phyloP scores from a whole-genome alignment of 1,140 invertebrate species.

The Lamellibrachia luymesi region DNA sequence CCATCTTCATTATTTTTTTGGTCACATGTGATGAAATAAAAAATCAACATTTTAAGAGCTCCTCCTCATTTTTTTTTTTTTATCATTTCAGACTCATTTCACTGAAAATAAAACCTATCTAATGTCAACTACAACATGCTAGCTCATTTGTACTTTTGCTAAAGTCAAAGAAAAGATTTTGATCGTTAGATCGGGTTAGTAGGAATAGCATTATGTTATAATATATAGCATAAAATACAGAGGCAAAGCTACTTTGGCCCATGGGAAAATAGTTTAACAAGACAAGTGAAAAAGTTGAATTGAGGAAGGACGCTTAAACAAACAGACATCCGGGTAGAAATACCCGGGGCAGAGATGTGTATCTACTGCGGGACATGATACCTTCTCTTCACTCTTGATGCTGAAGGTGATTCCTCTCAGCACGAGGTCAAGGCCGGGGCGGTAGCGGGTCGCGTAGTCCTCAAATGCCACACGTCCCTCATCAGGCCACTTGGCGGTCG shows the following conservation, averaged over 20 bases:
- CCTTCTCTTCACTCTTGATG: slow-evolving; percentile 56
- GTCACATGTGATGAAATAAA: background rate
- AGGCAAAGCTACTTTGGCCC: too few relatives aligned
- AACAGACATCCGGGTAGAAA: too few relatives aligned
- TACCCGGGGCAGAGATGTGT: too few relatives aligned
- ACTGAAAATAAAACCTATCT: too few relatives aligned
- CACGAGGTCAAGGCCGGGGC: slow-evolving; percentile 80
- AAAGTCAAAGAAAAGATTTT: background rate
- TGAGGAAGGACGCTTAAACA: too few relatives aligned
- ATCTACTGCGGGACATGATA: background rate
- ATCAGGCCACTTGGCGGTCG: slow-evolving; percentile 68
- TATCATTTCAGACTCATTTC: too few relatives aligned
- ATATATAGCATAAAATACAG: too few relatives aligned
- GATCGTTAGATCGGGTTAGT: background rate
- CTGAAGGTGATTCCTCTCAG: slow-evolving; percentile 70
- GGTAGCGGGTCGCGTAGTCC: slow-evolving; percentile 74
- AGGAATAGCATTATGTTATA: too few relatives aligned
- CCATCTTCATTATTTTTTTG: background rate
- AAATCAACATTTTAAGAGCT: background rate
- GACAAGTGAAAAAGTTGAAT: too few relatives aligned
- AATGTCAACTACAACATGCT: background rate
- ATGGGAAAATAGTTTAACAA: too few relatives aligned
- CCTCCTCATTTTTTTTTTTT: background rate
- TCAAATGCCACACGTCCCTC: slow-evolving; percentile 73
- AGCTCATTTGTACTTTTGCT: background rate